Conservation (phyloP, 2,113 vertebrate species). For the Hypanus sabinus region DNA sequence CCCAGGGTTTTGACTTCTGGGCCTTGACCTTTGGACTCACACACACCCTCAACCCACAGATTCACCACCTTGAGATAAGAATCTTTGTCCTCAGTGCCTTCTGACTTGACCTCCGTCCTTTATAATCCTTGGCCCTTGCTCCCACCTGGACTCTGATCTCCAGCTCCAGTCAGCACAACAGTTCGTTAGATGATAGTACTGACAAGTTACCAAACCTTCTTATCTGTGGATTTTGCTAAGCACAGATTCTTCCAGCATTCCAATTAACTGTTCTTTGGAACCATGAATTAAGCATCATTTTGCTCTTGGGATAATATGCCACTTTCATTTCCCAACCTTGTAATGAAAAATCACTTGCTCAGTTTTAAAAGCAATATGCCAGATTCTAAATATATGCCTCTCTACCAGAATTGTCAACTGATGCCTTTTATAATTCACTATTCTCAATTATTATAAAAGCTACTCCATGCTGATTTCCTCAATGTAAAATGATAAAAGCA, state of each 20-base stretch:
- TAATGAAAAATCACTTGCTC: not conserved
- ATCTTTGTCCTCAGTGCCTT: no score
- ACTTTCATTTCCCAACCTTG: not conserved
- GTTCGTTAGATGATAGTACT: not conserved
- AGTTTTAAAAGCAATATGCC: not conserved
- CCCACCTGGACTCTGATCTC: no score
- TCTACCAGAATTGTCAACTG: not conserved
- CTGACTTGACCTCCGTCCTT: no score
- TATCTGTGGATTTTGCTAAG: not conserved
- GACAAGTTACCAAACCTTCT: not conserved
- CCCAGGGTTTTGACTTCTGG: no score
- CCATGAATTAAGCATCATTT: not conserved
- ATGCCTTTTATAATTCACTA: not conserved
- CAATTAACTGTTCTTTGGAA: not conserved
- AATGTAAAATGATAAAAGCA: not conserved
- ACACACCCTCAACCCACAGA: no score
- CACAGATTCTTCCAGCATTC: not conserved
- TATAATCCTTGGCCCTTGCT: no score
- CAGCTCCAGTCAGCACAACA: not conserved
- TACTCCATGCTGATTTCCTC: not conserved
- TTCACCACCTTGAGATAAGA: no score
- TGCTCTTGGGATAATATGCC: not conserved
- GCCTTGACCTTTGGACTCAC: no score
- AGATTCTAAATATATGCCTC: not conserved
- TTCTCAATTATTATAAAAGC: slow-evolving; percentile 10